Base-by-base conservation (phyloP, 1,140 invertebrate genomes). In the Teleogryllus occipitalis region DNA sequence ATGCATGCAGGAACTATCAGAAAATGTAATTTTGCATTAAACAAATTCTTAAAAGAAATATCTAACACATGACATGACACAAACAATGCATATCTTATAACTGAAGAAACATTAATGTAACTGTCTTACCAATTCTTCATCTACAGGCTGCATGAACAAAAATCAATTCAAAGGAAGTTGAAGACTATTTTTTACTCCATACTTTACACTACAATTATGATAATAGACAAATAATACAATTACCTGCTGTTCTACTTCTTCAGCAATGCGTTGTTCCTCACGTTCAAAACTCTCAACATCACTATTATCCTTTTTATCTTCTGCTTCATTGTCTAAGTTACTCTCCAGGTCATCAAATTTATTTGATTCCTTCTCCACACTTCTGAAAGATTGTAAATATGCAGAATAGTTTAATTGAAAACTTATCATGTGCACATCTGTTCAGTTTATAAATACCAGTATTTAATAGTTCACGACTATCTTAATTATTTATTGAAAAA, bases 91-190 rank as follows among this genome's bases (percentile, higher is more conserved):
- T 39, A 39, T 39, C 27, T 39, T 39, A 39, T 39, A 39, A 39
- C 27, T 39, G 27, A 39, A 39, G 27, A 39, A 39, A 39, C 27
- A 39, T 39, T 39, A 47, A 76, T 47, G 8, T 48, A 83, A 82
- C 80, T 84, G 82, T 79, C 81, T 83, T 74, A 85, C 84, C 7
- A 86, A 85, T 84, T 88, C 86, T 80, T 87, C 87, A 75, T 86
- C 86, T 82, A 88, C 87, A 81, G 54, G 54, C 54, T 65, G 54
- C 54, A 65, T 65, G 18, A 65, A 65, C 10, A 18, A 65, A 65
- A 65, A 65, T 14, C 54, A 65, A 65, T 65, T 18, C 18, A 65
- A 65, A 65, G 54, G 54, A 65, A 65, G 1, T 14, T 65, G 18
- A 65, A 65, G 54, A 65, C 54, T 65, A 14, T 65, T 65, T 39